Evolutionary conservation across 2,888 invertebrate species (phyloP), one percentile per base, ranked within the genome.

Genomic region (Drosophila macrospina): DNA sequence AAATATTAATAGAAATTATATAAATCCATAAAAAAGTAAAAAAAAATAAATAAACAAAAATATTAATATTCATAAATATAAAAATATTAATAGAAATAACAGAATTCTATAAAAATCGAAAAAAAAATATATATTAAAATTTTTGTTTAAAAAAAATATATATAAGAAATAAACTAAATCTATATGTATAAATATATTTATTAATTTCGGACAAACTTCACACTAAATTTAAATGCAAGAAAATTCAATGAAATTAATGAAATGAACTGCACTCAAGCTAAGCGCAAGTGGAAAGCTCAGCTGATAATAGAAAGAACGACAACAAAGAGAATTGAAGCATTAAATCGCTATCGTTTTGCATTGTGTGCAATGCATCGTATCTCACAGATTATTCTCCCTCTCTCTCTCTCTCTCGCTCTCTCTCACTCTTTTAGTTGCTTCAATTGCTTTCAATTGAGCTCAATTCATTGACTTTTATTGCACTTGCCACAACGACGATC

Each of bases 391-490:
- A 50, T 1, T 36, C 6, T 7, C 13, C 15, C 15, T 47, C 10
- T 34, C 8, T 28, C 10, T 15, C 1, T 10, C 7, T 15, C 6
- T 10, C 28, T 11, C 8, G 5, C 30, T 20, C n/a, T 4, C 10
- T 32, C 45, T 47, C 56, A 7, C 34, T 51, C 55, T 4, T 41
- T 42, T 54, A 48, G 28, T 65, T 56, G 52, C 24, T 32, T 65
- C 82, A 90, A 89, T 89, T 89, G 82, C 82, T 65, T 82, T 75
- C 88, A 89, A 90, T 89, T 89, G 81, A 85, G 83, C 87, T 78
- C 78, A 89, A 89, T 89, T 84, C 80, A 75, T 65, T 73, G 64
- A 68, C 57, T 74, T 64, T 88, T 82, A 88, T 89, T 89, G 86
- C 89, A 88, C 87, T 90, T 82, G 85, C 79, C 65, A 76, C 68